Conservation (phyloP, 2,888 invertebrate genomes). For the Agrotis clavis region DNA sequence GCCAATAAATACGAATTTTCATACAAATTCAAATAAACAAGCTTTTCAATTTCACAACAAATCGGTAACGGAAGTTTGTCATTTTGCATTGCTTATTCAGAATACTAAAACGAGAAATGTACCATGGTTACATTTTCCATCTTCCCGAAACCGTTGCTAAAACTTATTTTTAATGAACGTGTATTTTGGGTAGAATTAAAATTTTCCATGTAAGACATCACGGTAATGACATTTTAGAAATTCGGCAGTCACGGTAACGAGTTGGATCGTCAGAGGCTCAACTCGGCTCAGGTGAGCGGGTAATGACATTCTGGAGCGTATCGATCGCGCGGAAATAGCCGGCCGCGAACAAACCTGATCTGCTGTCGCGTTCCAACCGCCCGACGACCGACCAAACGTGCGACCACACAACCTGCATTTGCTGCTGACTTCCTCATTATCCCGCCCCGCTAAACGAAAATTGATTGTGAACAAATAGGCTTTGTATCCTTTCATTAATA, state of each 20-base stretch:
- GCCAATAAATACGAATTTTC: constrained; percentile 35
- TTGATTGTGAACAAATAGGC: constrained; percentile 35
- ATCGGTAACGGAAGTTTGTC: constrained; percentile 1
- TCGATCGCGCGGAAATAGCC: constrained; percentile 77
- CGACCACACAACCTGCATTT: constrained; percentile 52
- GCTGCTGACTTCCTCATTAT: constrained; percentile 57
- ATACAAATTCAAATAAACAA: constrained; percentile 20
- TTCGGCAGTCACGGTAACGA: constrained; percentile 57
- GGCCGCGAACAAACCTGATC: constrained; percentile 62
- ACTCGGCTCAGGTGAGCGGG: constrained; percentile 72
- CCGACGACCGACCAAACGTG: constrained; percentile 30
- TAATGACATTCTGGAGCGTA: constrained; percentile 79
- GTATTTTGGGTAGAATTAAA: constrained; percentile 24
- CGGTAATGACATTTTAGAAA: constrained; percentile 51
- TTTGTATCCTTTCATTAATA: neutral
- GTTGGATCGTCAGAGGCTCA: constrained; percentile 62
- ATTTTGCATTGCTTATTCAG: constrained; percentile 9
- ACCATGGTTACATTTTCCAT: neutral
- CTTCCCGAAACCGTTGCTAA: constrained; percentile 1
- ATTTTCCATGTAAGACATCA: constrained; percentile 32
- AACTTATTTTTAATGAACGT: constrained; percentile 20
- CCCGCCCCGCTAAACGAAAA: constrained; percentile 32
- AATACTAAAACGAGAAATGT: constrained; percentile 10
- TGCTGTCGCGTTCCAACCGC: constrained; percentile 49
- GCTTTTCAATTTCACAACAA: constrained; percentile 18